Base-by-base conservation (phyloP, 2,888 invertebrate genomes). In the Lottia gigantea region DNA sequence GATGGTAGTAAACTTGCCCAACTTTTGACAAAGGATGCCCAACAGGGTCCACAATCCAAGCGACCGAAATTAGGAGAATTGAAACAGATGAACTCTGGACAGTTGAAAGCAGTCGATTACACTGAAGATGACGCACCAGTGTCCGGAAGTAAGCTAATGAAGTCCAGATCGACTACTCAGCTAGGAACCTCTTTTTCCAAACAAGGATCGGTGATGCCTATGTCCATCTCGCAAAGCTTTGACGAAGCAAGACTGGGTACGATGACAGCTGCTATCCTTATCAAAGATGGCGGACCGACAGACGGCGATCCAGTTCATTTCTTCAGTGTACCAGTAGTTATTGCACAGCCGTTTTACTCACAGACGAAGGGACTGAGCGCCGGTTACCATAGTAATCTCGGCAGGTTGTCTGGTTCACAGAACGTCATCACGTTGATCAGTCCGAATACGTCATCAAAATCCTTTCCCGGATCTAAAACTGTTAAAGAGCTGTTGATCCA, bases 241-340 rank as follows among this genome's bases (percentile, higher is more conserved):
- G 55, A 23, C 11, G 55, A 55, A 16, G 14, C 19, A 23, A 55
- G 23, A 55, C 19, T 55, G 14, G 55, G 55, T 23, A 55, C 55
- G 11, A 23, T 55, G 19, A 23, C 55, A 12, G 23, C 55, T 23
- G 55, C 55, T 23, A 55, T 55, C 11, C 55, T 55, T 19, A 55
- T 55, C 55, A 55, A 55, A 14, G 55, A 55, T 23, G 55, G 55
- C 2, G 23, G 55, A 12, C 23, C 23, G 15, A 55, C 55, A 12
- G 55, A 55, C 11, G 55, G 55, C 3, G 55, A 55, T 19, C 23
- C 55, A 23, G 55, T 55, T 11, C 55, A 55, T 2, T 55, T 55
- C 23, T 55, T 78, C 0, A 66, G 69, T n/a, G 78, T 82, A 66
- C 82, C 82, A 15, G 76, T 82, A 15, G 77, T 76, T 11, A 71